These are phyloP conservation scores for Crossaster papposus DNA, from an alignment of 53 echinoderm and acorn worm species.

Conservation along the genomic window DNA sequence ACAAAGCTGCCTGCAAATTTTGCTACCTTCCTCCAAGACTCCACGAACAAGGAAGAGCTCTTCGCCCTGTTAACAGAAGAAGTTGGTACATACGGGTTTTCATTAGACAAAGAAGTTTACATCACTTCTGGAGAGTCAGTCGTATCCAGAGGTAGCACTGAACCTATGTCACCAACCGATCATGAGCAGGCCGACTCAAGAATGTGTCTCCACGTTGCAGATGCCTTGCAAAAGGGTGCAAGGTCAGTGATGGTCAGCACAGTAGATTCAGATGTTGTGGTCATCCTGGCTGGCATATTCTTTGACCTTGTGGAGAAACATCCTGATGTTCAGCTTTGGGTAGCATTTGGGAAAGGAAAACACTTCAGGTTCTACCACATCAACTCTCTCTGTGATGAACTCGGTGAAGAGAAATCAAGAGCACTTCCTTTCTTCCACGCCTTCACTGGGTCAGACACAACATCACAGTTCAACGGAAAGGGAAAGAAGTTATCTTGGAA, in stretches of 20 bases:
- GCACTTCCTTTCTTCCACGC: conserved; percentile 59
- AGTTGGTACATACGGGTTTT: not conserved
- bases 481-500: conserved; percentile 69
- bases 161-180: not conserved
- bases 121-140: not conserved
- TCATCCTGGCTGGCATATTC: not conserved
- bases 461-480: conserved; percentile 50
- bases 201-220: conserved; percentile 7
- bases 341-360: conserved; percentile 56
- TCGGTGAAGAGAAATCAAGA: not conserved
- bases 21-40: conserved; percentile 46
- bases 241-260: conserved; percentile 30
- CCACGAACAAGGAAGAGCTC: conserved; percentile 63
- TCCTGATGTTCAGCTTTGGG: conserved; percentile 53
- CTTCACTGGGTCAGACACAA: conserved; percentile 63
- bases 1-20: conserved; percentile 50
- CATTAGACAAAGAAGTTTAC: conserved; percentile 20
- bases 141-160: not conserved
- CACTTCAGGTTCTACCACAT: conserved; percentile 35
- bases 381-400: not conserved
- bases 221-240: conserved; percentile 26
- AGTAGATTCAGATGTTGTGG: conserved; percentile 65
- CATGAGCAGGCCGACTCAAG: conserved; percentile 53
- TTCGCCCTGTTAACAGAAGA: conserved; percentile 61
- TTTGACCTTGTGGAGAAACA: too few relatives aligned